Evolutionary conservation across 2,113 vertebrate species (phyloP).

Genomic region (Poecilia latipinna): DNA sequence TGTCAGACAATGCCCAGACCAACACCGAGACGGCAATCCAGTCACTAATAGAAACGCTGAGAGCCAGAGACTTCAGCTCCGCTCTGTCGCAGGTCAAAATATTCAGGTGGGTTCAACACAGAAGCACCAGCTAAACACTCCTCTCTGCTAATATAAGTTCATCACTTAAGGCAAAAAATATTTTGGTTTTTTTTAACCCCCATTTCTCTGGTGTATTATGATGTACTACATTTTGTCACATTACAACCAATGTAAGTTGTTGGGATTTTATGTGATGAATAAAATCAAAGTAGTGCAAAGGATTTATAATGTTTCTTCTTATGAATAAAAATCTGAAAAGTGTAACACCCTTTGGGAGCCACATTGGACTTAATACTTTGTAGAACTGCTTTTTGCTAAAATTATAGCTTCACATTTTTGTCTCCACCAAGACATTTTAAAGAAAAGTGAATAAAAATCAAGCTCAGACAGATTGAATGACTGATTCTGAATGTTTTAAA

Average conservation of each 20-base stretch:
- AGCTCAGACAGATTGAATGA: too few relatives aligned
- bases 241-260: too few relatives aligned
- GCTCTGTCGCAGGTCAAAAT: constrained; percentile 93
- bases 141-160: not conserved
- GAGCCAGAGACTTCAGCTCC: constrained; percentile 87
- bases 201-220: not conserved
- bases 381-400: not conserved
- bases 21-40: constrained; percentile 95
- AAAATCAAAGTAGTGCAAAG: too few relatives aligned
- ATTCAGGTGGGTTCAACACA: constrained; percentile 84
- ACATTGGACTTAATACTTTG: not conserved
- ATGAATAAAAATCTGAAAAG: too few relatives aligned
- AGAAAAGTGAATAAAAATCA: too few relatives aligned
- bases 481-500: not conserved
- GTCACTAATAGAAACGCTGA: constrained; percentile 91
- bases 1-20: constrained; percentile 88
- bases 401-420: too few relatives aligned
- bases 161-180: too few relatives aligned
- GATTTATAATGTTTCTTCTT: too few relatives aligned
- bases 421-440: too few relatives aligned
- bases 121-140: not conserved
- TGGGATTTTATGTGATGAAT: too few relatives aligned
- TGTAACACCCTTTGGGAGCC: not conserved
- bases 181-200: too few relatives aligned
- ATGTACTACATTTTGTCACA: too few relatives aligned